phyloP scores from a whole-genome alignment of 2,888 invertebrate species.

The Halictus quadricinctus region DNA sequence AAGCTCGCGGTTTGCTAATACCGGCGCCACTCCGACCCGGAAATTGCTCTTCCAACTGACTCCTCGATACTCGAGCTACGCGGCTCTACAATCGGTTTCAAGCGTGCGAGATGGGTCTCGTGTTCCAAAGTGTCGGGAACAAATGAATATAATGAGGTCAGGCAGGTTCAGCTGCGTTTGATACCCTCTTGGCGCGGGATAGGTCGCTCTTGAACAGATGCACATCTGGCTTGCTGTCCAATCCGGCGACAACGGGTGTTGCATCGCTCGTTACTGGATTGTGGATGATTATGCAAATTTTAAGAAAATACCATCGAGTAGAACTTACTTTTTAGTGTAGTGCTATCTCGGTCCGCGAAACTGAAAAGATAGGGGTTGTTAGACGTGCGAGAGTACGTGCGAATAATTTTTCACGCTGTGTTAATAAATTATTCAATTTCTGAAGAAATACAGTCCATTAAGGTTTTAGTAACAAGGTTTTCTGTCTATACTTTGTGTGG shows the following conservation, averaged over 20 bases:
- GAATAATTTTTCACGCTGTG: no score
- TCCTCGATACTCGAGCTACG: constrained; percentile 49
- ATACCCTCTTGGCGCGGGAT: neutral
- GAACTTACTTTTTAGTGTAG: no score
- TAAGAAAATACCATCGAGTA: neutral
- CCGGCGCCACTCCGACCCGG: constrained; percentile 62
- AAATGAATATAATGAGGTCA: neutral
- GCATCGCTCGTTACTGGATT: neutral
- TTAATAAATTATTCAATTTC: no score
- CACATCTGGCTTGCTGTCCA: neutral
- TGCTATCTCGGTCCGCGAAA: no score
- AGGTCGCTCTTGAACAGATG: neutral
- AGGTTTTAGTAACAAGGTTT: no score
- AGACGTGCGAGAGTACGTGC: no score
- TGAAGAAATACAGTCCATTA: no score
- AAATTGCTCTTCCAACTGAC: constrained; percentile 71
- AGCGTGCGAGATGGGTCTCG: constrained; percentile 8
- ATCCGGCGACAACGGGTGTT: neutral
- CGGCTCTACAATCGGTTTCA: constrained; percentile 41
- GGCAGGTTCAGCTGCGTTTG: constrained; percentile 1
- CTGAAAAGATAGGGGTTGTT: no score
- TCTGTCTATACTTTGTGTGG: no score
- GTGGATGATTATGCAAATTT: neutral
- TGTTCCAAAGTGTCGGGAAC: constrained; percentile 19
- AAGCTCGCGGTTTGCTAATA: constrained; percentile 72